phyloP scores from a whole-genome alignment of 30 jellyfish, hydroid and myxozoan species.

The Cassiopea xamachana region DNA sequence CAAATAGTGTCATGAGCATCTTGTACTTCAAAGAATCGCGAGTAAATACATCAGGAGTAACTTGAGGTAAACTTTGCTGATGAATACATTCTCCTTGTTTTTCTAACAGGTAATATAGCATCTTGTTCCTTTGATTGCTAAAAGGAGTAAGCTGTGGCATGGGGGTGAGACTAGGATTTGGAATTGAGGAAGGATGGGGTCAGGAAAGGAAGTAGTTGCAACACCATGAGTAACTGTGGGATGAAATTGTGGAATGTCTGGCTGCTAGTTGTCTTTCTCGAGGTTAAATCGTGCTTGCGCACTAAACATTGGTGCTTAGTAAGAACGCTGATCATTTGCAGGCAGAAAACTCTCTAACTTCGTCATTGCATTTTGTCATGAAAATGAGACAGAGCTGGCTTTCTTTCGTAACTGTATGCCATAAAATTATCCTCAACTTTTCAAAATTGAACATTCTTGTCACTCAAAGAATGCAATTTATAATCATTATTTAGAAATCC shows the following conservation, averaged over 20 bases:
- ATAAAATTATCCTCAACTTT: slow-evolving; percentile 20
- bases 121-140: slow-evolving; percentile 36
- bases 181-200: slow-evolving; percentile 22
- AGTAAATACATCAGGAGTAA: slow-evolving; percentile 33
- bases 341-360: slow-evolving; percentile 1
- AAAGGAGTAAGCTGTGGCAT: slow-evolving; percentile 45
- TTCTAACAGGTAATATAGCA: slow-evolving; percentile 42
- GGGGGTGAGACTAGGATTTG: slow-evolving; percentile 42
- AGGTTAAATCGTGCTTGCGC: slow-evolving; percentile 39
- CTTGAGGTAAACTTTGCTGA: slow-evolving; percentile 14
- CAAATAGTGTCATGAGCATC: slow-evolving; percentile 41
- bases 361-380: slow-evolving; percentile 15
- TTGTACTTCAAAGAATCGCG: slow-evolving; percentile 59
- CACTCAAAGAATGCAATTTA: slow-evolving; percentile 30
- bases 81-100: background rate
- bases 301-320: slow-evolving; percentile 17
- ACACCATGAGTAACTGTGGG: slow-evolving; percentile 31
- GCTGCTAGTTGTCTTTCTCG: slow-evolving; percentile 18
- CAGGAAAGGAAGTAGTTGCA: slow-evolving; percentile 47
- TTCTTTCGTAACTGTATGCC: slow-evolving; percentile 38
- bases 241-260: slow-evolving; percentile 20
- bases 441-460: slow-evolving; percentile 22
- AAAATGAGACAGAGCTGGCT: slow-evolving; percentile 41
- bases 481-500: slow-evolving; percentile 42
- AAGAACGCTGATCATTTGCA: background rate